phyloP scores from a whole-genome alignment of 2,888 invertebrate species.

The Metellina segmentata region DNA sequence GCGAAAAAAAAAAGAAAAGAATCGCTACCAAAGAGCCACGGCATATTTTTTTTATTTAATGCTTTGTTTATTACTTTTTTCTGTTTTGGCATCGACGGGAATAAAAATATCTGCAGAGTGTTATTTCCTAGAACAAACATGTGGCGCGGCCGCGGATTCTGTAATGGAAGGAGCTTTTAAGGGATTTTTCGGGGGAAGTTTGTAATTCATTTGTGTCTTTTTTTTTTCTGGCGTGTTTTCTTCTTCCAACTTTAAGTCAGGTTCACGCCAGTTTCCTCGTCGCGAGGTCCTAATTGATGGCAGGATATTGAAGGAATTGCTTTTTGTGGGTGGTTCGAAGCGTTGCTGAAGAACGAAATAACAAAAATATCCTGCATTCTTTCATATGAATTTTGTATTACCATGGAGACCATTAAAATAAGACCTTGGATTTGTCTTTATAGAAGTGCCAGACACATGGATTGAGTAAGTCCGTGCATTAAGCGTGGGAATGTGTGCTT shows the following conservation, averaged over 20 bases:
- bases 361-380: background rate
- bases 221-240: background rate
- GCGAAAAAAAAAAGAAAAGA: background rate
- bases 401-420: background rate
- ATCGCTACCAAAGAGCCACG: no score
- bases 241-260: background rate
- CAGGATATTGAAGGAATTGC: background rate
- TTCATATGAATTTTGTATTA: background rate
- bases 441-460: background rate
- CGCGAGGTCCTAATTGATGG: background rate
- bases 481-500: no score
- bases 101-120: background rate
- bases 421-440: background rate
- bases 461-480: no score
- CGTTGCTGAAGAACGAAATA: background rate
- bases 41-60: background rate
- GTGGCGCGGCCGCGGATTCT: background rate
- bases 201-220: background rate
- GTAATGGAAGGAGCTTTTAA: background rate
- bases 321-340: background rate
- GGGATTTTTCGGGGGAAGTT: background rate
- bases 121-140: background rate
- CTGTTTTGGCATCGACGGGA: background rate
- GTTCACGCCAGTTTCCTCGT: background rate
- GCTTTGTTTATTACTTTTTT: background rate